phyloP scores from a whole-genome alignment of 2,113 vertebrate genomes.

The Tyrannus savana region DNA sequence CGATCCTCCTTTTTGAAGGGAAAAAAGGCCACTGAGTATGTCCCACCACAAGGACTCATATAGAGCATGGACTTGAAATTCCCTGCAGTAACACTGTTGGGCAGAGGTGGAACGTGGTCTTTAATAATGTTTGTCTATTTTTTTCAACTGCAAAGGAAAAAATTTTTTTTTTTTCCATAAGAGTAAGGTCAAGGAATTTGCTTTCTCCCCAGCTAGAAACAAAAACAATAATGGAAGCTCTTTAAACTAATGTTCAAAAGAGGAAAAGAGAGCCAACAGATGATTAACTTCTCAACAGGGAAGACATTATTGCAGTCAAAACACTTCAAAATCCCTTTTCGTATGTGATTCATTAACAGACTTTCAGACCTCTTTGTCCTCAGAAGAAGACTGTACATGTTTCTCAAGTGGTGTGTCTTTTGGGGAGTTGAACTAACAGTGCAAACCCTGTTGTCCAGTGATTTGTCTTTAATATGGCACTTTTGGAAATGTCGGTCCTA shows the following conservation, averaged over 20 bases:
- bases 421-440: neutral
- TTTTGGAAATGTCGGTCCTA: constrained; percentile 28
- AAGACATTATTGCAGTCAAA: constrained; percentile 25
- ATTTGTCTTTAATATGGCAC: constrained; percentile 13
- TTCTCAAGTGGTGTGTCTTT: constrained; percentile 4
- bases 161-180: neutral
- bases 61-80: neutral
- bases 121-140: neutral
- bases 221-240: constrained; percentile 56
- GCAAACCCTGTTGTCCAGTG: constrained; percentile 33
- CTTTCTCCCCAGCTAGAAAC: constrained; percentile 29
- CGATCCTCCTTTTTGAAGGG: neutral
- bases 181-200: constrained; percentile 25
- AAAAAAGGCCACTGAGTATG: neutral
- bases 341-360: constrained; percentile 41
- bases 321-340: constrained; percentile 23
- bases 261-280: constrained; percentile 34
- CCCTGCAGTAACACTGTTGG: neutral
- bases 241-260: constrained; percentile 57
- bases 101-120: neutral
- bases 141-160: neutral
- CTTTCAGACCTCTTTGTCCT: constrained; percentile 13
- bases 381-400: neutral
- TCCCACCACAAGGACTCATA: neutral
- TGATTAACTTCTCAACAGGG: constrained; percentile 62